Conservation (phyloP, 2,113 vertebrate genomes). For the Tyto alba region DNA sequence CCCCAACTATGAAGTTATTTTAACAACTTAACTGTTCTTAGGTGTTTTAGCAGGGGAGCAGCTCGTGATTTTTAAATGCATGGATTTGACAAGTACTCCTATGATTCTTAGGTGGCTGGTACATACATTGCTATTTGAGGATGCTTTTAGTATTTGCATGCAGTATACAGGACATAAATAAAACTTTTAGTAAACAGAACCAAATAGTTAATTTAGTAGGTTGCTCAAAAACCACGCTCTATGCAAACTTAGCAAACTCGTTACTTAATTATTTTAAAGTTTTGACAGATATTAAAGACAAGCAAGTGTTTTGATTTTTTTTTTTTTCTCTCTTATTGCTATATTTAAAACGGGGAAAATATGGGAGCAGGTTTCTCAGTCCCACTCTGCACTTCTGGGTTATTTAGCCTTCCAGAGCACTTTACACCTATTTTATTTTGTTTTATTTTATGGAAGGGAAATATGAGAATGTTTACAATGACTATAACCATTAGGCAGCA, state of each 20-base stretch:
- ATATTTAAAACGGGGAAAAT: background rate
- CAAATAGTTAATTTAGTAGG: background rate
- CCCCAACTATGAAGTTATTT: background rate
- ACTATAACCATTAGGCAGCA: background rate
- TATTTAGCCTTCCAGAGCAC: slow-evolving; percentile 39
- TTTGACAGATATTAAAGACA: background rate
- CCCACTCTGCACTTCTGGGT: slow-evolving; percentile 26
- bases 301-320: background rate
- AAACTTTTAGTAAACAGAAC: background rate
- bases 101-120: background rate
- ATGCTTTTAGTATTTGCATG: slow-evolving; percentile 30
- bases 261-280: slow-evolving; percentile 21
- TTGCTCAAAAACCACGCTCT: background rate
- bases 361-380: slow-evolving; percentile 34
- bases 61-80: background rate
- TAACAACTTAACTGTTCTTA: background rate
- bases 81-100: background rate
- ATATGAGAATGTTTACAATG: slow-evolving; percentile 4
- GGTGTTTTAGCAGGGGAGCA: background rate
- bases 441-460: slow-evolving; percentile 6
- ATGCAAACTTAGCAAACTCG: background rate
- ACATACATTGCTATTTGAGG: background rate
- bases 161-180: background rate
- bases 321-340: background rate
- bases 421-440: slow-evolving; percentile 45